Percentiles rank a stretch among this genome's conserved stretches.
Conservation (phyloP, 1,140 invertebrate species). For the Eurosta solidaginis region DNA sequence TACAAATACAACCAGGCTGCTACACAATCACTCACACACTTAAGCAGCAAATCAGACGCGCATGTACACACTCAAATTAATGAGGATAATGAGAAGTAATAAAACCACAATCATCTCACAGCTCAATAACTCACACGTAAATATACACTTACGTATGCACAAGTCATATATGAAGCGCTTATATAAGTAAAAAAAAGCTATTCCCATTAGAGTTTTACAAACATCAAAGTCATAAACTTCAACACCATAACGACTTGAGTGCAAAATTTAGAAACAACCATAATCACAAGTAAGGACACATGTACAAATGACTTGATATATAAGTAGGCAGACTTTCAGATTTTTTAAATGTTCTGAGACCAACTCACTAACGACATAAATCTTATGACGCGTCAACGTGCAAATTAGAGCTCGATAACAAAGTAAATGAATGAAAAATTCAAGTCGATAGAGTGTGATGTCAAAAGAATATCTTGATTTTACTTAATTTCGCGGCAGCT, state of each 20-base stretch:
- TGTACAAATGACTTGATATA: neutral
- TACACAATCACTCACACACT: neutral
- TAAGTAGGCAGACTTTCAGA: neutral
- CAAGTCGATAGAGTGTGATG: neutral
- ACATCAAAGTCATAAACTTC: conserved; percentile 27
- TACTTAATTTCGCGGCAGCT: neutral
- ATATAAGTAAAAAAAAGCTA: too few relatives aligned
- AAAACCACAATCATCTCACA: neutral
- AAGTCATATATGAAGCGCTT: too few relatives aligned
- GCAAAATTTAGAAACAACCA: neutral
- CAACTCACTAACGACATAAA: neutral
- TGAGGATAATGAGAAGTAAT: conserved; percentile 18
- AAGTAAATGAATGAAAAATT: neutral
- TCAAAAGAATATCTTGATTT: neutral
- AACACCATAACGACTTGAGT: conserved; percentile 21
- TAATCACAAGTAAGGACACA: neutral
- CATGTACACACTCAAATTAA: neutral
- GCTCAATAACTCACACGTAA: neutral
- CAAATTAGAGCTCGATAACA: conserved; percentile 7
- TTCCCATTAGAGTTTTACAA: neutral
- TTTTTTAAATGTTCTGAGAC: conserved; percentile 6
- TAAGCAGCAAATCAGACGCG: neutral
- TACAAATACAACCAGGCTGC: neutral
- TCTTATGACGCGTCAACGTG: neutral
- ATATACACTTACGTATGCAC: neutral